Conservation (phyloP, 2,113 vertebrate genomes). For the Pipra filicauda region DNA sequence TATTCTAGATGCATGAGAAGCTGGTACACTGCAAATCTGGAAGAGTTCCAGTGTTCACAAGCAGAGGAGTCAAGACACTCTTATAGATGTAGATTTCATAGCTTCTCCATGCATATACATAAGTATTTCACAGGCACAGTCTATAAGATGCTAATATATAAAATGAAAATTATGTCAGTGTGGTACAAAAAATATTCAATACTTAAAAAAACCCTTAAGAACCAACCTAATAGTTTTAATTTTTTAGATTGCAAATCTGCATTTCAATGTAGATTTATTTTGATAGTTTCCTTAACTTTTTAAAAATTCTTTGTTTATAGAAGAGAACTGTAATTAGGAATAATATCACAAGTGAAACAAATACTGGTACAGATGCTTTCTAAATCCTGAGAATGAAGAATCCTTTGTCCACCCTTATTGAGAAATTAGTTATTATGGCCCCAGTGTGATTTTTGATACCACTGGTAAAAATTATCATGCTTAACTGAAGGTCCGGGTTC, state of each 20-base stretch:
- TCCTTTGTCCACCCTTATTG: neutral
- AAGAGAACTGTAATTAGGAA: constrained; percentile 18
- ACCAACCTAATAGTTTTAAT: neutral
- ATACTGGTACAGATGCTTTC: neutral
- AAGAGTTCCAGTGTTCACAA: neutral
- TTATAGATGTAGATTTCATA: neutral
- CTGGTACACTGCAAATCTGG: neutral
- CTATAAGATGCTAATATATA: neutral
- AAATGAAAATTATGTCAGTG: neutral
- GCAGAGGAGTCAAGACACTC: neutral
- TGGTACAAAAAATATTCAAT: neutral
- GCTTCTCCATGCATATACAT: neutral
- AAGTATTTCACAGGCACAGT: neutral
- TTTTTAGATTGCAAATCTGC: neutral
- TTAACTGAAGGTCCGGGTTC: neutral
- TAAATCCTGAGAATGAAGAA: neutral
- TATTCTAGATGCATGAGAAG: neutral
- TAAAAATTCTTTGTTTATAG: neutral
- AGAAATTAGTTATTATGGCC: constrained; percentile 46
- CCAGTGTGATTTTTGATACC: constrained; percentile 36
- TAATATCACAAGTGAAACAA: neutral
- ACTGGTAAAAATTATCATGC: constrained; percentile 1
- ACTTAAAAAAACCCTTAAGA: neutral
- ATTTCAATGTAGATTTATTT: constrained; percentile 1
- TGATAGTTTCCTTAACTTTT: neutral